Conservation (phyloP, 2,113 vertebrate genomes). For the Caloenas nicobarica region DNA sequence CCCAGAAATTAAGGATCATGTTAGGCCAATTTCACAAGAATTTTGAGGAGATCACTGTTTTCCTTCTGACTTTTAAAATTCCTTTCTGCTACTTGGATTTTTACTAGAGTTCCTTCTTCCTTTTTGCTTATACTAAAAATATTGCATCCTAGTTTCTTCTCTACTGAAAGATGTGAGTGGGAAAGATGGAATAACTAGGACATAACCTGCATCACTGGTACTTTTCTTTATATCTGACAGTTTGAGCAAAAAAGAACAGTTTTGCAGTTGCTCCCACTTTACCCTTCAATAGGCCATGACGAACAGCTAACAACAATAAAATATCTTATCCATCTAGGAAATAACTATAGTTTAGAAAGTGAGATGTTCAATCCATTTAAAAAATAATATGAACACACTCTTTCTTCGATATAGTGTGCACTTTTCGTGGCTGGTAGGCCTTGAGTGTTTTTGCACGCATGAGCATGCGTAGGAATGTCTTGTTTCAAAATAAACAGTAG, state of each 20-base stretch:
- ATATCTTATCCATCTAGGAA: neutral
- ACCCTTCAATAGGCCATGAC: neutral
- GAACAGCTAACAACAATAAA: neutral
- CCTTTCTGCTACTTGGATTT: neutral
- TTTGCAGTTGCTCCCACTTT: neutral
- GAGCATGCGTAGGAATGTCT: constrained; percentile 34
- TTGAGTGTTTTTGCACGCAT: neutral
- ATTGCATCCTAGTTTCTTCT: neutral
- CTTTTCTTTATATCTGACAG: neutral
- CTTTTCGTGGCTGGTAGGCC: neutral
- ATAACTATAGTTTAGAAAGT: neutral
- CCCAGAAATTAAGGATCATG: neutral
- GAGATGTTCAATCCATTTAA: neutral
- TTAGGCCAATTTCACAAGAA: neutral
- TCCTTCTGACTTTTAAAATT: neutral
- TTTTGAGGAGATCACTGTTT: neutral
- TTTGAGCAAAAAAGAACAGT: neutral
- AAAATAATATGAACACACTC: neutral
- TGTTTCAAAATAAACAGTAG: constrained; percentile 51
- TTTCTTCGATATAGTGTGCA: neutral
- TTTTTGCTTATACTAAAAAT: neutral
- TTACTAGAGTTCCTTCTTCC: neutral
- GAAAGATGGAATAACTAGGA: neutral
- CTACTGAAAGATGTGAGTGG: neutral
- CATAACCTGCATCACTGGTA: neutral